Evolutionary conservation across 1,140 invertebrate genomes (phyloP), one percentile per base, ranked within the genome.

Genomic region (Aphelenchoides avenae): DNA sequence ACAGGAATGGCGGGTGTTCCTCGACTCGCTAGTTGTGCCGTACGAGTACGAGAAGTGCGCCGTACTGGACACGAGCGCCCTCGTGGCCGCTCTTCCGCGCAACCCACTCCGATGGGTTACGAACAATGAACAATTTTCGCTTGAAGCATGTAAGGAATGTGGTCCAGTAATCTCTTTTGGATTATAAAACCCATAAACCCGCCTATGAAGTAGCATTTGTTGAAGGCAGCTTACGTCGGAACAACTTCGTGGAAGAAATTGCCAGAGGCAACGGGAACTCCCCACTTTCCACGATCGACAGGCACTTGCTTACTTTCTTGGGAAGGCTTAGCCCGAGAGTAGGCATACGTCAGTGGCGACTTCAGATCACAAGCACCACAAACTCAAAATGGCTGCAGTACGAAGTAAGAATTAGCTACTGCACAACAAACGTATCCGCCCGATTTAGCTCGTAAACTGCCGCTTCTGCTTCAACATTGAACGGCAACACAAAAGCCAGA

Each of bases 401-500:
- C 24, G 27, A 53, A n/a, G 52, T 30, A n/a, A n/a, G n/a, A n/a
- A n/a, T n/a, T n/a, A n/a, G n/a, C n/a, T n/a, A n/a, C 24, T 13
- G 22, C 20, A 6, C 6, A 13, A 29, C 13, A 4, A 27, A 54
- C 18, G 18, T 3, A 20, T 47, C 24, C 11, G 30, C 22, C n/a
- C n/a, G 70, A 82, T 34, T 85, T 84, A 72, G 83, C 83, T 85
- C 47, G 61, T 73, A 7, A 82, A 80, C 5, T 82, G 80, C 57
- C 81, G 85, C 56, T 86, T 79, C 61, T 86, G 85, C 75, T 73
- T 78, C 29, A 86, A 85, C 63, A 82, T 86, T 60, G 79, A 79
- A 13, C 78, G 85, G 46, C 77, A 81, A 31, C 85, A 87, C 63
- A 82, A 82, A 68, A 85, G 84, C 65, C 86, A 86, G 64, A 84